phyloP scores from a whole-genome alignment of 2,797 vertebrate genomes.

The Dipus sagitta region DNA sequence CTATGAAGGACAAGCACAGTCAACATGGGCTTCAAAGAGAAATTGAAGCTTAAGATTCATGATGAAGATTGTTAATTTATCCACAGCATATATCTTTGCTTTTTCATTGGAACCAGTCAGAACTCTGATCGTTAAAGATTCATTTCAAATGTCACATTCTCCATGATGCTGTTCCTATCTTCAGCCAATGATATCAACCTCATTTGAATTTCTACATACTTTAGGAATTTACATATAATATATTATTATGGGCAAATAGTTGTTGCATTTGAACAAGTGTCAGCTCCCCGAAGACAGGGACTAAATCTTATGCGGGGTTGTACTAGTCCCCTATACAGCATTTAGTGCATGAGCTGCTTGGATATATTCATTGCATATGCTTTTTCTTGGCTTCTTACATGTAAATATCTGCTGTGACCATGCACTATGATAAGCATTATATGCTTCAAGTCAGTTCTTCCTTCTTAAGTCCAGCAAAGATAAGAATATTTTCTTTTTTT shows the following conservation, averaged over 20 bases:
- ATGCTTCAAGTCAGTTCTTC: slow-evolving; percentile 48
- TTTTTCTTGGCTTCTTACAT: slow-evolving; percentile 19
- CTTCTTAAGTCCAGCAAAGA: background rate
- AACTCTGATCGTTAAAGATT: background rate
- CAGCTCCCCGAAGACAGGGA: slow-evolving; percentile 4
- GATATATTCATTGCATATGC: slow-evolving; percentile 2
- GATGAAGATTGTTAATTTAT: background rate
- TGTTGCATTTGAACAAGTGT: slow-evolving; percentile 34
- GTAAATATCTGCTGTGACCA: slow-evolving; percentile 43
- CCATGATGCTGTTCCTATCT: background rate
- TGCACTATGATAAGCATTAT: slow-evolving; percentile 24
- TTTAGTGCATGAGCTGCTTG: slow-evolving; percentile 22
- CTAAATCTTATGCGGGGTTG: background rate
- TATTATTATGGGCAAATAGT: background rate
- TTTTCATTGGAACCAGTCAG: background rate
- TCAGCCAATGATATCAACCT: background rate
- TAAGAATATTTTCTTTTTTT: too few species aligned
- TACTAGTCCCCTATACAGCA: background rate
- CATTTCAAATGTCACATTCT: background rate
- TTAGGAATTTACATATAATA: background rate
- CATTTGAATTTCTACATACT: background rate
- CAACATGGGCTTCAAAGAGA: background rate
- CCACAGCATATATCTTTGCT: background rate
- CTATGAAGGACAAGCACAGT: background rate
- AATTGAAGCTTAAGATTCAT: background rate